Evolutionary conservation across 2,888 invertebrate genomes (phyloP).

Genomic region (Lamellibrachia satsuma): DNA sequence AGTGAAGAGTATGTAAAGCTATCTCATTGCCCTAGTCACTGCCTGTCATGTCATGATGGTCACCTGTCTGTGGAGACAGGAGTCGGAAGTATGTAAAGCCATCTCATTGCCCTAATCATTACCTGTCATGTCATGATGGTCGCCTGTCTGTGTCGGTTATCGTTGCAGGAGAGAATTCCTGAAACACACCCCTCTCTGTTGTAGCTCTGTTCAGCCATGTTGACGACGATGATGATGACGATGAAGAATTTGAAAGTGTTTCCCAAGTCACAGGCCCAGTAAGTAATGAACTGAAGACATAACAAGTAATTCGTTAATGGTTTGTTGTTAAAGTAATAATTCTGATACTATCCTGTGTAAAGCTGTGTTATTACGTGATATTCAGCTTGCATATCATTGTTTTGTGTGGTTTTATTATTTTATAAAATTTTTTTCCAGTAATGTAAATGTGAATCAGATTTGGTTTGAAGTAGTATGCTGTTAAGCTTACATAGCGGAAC

Average conservation of each 20-base stretch:
- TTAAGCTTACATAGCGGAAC: background rate
- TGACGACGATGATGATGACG: slow-evolving; percentile 31
- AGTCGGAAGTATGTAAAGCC: no score
- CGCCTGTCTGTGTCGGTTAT: background rate
- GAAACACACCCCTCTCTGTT: background rate
- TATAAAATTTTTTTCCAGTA: slow-evolving; percentile 8
- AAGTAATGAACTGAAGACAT: slow-evolving; percentile 39
- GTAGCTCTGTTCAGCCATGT: background rate
- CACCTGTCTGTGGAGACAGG: no score
- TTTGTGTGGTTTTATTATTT: background rate
- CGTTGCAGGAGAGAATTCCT: background rate
- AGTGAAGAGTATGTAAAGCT: background rate
- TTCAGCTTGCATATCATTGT: background rate
- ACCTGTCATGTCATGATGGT: background rate
- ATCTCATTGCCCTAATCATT: no score
- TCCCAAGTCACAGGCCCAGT: slow-evolving; percentile 62
- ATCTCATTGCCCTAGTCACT: background rate
- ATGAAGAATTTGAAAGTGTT: slow-evolving; percentile 59
- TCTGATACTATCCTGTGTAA: background rate
- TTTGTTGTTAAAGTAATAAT: background rate
- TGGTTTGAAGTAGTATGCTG: background rate
- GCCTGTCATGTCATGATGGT: background rate
- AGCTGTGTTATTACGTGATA: background rate
- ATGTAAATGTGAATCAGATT: background rate
- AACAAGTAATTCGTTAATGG: background rate